A percentile compares a stretch with the other conserved stretches of the same genome.
Conservation (phyloP, 2,888 invertebrate species). For the Hyalella azteca region DNA sequence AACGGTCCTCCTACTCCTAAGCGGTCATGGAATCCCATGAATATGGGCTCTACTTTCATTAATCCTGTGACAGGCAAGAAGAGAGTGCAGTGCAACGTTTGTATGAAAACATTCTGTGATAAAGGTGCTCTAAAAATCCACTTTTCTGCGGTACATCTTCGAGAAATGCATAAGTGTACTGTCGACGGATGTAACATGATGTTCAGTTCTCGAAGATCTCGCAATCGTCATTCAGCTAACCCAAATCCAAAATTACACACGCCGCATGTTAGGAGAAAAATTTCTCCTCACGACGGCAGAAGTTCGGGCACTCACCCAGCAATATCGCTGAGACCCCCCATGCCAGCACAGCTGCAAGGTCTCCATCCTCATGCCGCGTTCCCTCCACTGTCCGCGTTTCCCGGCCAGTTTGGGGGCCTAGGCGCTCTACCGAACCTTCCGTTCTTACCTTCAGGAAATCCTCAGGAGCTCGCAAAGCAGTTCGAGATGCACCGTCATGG, state of each 20-base stretch:
- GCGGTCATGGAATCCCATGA: slow-evolving; percentile 64
- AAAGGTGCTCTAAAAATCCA: slow-evolving; percentile 99
- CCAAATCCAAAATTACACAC: slow-evolving; percentile 98
- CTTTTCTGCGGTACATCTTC: slow-evolving; percentile 96
- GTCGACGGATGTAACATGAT: slow-evolving; percentile 99
- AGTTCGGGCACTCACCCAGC: slow-evolving; percentile 83
- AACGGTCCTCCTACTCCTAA: slow-evolving; percentile 61
- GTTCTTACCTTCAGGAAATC: slow-evolving; percentile 62
- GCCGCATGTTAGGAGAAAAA: slow-evolving; percentile 89
- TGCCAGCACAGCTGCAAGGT: slow-evolving; percentile 48
- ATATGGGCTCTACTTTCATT: slow-evolving; percentile 80
- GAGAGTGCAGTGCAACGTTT: slow-evolving; percentile 96
- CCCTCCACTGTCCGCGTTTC: slow-evolving; percentile 53
- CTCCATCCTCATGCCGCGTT: slow-evolving; percentile 56
- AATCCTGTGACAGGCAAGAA: slow-evolving; percentile 94
- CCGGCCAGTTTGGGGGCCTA: slow-evolving; percentile 56
- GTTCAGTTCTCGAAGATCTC: slow-evolving; percentile 94
- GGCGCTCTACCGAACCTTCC: slow-evolving; percentile 69
- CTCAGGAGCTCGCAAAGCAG: slow-evolving; percentile 57
- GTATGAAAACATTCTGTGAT: slow-evolving; percentile 98
- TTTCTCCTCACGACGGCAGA: slow-evolving; percentile 91
- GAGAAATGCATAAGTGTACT: slow-evolving; percentile 99
- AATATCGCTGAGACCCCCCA: slow-evolving; percentile 40
- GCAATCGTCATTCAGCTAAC: slow-evolving; percentile 96
- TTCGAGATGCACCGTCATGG: slow-evolving; percentile 56